Base-by-base conservation (phyloP, 1,140 invertebrate species). In the Hydropsyche tenuis region DNA sequence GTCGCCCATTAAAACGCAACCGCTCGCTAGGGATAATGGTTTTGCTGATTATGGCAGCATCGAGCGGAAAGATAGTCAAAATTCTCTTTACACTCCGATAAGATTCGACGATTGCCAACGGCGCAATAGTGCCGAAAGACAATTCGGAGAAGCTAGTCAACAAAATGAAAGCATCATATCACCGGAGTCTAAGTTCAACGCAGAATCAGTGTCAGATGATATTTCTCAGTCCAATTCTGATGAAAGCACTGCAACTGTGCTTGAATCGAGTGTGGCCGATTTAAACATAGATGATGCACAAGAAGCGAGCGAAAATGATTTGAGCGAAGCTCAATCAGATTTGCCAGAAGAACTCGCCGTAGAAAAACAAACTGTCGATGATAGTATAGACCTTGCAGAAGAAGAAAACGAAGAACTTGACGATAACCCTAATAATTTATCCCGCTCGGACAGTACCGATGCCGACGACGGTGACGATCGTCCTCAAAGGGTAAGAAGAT, bases 401-500 rank as follows among this genome's bases (percentile, higher is more conserved):
- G 60, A 78, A 80, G 2, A 66, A 79, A 66, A 71, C 72, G 16
- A 60, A 25, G 30, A 70, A 12, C 53, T 46, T 7, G 56, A 42
- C 14, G 25, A 46, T 9, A 20, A 74, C 62, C 71, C 30, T 37
- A 3, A 37, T 9, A 37, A 37, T 37, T 9, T 37, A 37, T 37
- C 30, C 30, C 3, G 30, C 3, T 4, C 30, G 3, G 30, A 37
- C 30, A 37, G 30, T 1, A 79, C 82, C 11, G 79, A 82, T 11
- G 82, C 2, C 18, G 66, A 69, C 22, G n/a, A 14, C 14, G 30
- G 85, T 1, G 85, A 85, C 76, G 86, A 88, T 48, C 80, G 85
- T 73, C 89, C 88, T 0, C 90, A 89, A 37, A 82, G 91, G 63
- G 87, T 94, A 5, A 85, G 91, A 37, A 86, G 94, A 64, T 93